Percentiles rank a stretch among this genome's conserved stretches.
phyloP scores from a whole-genome alignment of 2,888 invertebrate species.

The Acleris cristana region DNA sequence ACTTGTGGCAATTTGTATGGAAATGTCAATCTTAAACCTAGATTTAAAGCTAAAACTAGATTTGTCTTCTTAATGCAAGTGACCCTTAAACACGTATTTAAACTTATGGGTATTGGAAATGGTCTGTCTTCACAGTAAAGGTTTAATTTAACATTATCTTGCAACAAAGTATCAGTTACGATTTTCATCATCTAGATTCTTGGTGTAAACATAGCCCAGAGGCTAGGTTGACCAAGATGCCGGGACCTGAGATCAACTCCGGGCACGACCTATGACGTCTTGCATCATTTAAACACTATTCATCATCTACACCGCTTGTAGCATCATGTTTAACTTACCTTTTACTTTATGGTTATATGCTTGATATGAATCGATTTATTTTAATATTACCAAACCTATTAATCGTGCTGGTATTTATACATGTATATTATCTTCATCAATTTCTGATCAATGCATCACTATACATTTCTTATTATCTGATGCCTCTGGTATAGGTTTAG shows the following conservation, averaged over 20 bases:
- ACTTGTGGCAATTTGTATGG: too few species aligned
- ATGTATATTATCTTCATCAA: too few species aligned
- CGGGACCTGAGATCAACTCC: not conserved
- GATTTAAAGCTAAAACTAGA: too few species aligned
- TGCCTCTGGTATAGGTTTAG: not conserved
- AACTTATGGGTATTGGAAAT: too few species aligned
- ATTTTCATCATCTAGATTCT: constrained; percentile 4
- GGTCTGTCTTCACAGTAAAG: not conserved
- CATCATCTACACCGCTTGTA: not conserved
- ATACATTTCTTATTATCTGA: too few species aligned
- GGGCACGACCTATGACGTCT: constrained; percentile 7
- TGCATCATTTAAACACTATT: constrained; percentile 6
- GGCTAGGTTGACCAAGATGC: constrained; percentile 10
- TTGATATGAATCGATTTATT: not conserved
- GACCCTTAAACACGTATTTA: too few species aligned
- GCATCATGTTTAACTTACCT: not conserved
- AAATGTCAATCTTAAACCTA: too few species aligned
- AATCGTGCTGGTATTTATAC: too few species aligned
- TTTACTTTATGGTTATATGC: not conserved
- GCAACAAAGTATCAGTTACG: not conserved
- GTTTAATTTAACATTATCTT: not conserved
- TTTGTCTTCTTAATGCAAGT: too few species aligned
- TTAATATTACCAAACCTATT: too few species aligned
- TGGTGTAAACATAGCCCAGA: not conserved
- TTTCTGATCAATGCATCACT: too few species aligned